These are phyloP conservation scores for Ctenodactylus gundi DNA, from an alignment of 2,113 vertebrate genomes.

Conservation along the genomic window DNA sequence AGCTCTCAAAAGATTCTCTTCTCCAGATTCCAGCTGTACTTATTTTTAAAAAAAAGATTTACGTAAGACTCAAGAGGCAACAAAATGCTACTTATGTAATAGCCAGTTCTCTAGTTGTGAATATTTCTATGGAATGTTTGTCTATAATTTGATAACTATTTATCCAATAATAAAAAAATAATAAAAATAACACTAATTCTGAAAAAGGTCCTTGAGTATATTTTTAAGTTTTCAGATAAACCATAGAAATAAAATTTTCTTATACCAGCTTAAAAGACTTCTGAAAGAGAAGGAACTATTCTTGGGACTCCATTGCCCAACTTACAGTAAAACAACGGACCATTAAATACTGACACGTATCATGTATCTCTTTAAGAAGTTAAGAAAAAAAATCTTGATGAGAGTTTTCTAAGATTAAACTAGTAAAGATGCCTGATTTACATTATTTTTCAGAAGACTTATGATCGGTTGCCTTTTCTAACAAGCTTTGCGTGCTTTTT, in stretches of 20 bases:
- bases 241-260: neutral
- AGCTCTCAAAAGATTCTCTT: neutral
- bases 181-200: neutral
- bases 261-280: neutral
- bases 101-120: neutral
- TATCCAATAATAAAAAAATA: neutral
- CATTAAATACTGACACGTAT: constrained; percentile 18
- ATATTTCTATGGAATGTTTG: constrained; percentile 1
- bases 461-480: constrained; percentile 51
- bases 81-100: neutral
- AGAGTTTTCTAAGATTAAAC: constrained; percentile 43
- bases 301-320: neutral
- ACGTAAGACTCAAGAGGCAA: neutral
- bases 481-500: no score
- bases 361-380: neutral
- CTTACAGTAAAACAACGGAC: neutral
- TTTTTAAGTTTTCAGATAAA: constrained; percentile 5
- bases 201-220: neutral
- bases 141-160: neutral
- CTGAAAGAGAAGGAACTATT: neutral
- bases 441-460: constrained; percentile 35
- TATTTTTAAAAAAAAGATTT: neutral
- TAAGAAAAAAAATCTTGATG: neutral
- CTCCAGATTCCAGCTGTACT: neutral
- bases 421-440: constrained; percentile 28